These are phyloP conservation scores for Cynopterus brachyotis DNA, from an alignment of 2,113 vertebrate species.

Conservation along the genomic window DNA sequence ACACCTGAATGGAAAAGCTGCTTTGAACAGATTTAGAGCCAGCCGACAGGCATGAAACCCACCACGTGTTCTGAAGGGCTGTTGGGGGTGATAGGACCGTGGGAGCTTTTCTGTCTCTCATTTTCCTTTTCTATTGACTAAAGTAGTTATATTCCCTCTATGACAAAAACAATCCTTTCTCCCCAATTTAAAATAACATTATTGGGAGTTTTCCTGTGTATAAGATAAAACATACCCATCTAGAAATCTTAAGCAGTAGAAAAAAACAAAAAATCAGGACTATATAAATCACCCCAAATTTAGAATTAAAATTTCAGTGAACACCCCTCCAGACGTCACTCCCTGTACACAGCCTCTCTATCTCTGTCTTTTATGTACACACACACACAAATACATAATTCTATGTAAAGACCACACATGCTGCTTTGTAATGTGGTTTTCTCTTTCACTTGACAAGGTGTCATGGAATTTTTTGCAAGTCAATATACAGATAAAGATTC, in stretches of 20 bases:
- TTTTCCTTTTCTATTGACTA: conserved; percentile 21
- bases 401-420: background rate
- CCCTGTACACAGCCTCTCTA: background rate
- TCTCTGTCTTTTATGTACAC: background rate
- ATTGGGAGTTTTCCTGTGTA: conserved; percentile 1
- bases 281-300: background rate
- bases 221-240: background rate
- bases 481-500: conserved; percentile 36
- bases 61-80: background rate
- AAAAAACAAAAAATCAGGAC: background rate
- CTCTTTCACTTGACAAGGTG: conserved; percentile 46
- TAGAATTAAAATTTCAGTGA: background rate
- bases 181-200: background rate
- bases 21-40: background rate
- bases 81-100: background rate
- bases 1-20: background rate
- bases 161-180: background rate
- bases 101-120: background rate
- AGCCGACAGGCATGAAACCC: background rate
- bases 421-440: background rate
- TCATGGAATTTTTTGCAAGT: conserved; percentile 57
- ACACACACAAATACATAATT: background rate
- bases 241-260: conserved; percentile 1
- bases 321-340: background rate
- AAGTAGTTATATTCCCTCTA: background rate